A percentile compares a stretch with the other conserved stretches of the same genome.
These are phyloP conservation scores for Apodemus speciosus DNA, from an alignment of 2,113 vertebrate genomes.

Conservation along the genomic window DNA sequence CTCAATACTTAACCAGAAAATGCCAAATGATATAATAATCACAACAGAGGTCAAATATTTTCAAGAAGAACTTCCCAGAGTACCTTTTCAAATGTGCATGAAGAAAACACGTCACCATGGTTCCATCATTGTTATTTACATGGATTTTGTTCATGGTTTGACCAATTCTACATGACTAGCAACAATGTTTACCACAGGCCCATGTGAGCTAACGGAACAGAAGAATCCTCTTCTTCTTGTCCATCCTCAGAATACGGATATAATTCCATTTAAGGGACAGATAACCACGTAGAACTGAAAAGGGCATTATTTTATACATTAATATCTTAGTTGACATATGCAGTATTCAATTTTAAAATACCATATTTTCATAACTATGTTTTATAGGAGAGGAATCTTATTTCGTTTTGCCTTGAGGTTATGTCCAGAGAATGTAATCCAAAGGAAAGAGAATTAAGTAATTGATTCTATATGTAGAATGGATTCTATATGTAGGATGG, in stretches of 20 bases:
- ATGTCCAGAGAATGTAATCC: neutral
- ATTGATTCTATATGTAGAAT: too few species aligned
- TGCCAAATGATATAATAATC: neutral
- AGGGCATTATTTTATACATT: neutral
- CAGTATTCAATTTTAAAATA: neutral
- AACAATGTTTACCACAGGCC: neutral
- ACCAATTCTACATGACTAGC: neutral
- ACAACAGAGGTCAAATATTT: neutral
- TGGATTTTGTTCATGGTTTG: neutral
- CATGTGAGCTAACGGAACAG: rapidly evolving
- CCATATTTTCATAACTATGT: neutral
- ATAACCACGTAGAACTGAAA: neutral
- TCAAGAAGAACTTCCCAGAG: neutral
- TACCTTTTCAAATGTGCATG: neutral
- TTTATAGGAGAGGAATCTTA: neutral
- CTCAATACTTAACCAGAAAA: neutral
- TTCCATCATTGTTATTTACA: neutral
- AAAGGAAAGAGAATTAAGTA: neutral
- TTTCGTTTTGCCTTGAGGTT: neutral
- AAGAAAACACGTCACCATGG: neutral
- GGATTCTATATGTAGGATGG: too few species aligned
- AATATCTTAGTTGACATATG: neutral
- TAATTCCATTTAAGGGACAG: neutral
- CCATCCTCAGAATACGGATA: neutral
- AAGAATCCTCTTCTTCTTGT: neutral